phyloP scores from a whole-genome alignment of 2,113 vertebrate species.

The Eublepharis macularius region DNA sequence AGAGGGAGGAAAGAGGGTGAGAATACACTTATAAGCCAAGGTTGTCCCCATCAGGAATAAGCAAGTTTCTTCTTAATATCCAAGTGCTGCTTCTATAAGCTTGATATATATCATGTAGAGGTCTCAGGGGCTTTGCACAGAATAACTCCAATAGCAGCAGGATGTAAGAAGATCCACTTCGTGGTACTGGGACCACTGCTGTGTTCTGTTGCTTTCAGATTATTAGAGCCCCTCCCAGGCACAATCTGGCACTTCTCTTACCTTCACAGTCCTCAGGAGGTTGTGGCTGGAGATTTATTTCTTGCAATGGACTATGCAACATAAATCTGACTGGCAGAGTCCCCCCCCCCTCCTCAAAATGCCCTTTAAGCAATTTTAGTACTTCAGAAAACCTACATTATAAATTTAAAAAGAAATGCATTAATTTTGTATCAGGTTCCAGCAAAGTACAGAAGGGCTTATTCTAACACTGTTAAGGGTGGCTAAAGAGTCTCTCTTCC shows the following conservation, averaged over 20 bases:
- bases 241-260: neutral
- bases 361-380: constrained; percentile 17
- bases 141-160: neutral
- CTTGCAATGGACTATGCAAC: neutral
- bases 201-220: no score
- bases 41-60: no score
- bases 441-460: constrained; percentile 12
- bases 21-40: no score
- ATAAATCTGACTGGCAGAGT: constrained; percentile 14
- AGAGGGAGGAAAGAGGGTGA: no score
- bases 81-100: neutral
- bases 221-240: neutral
- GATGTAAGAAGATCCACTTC: neutral
- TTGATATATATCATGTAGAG: neutral
- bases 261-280: neutral
- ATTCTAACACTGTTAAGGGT: constrained; percentile 30
- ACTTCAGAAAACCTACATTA: constrained; percentile 40
- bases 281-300: constrained; percentile 21
- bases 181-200: neutral
- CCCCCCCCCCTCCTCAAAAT: neutral
- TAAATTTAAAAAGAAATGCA: constrained; percentile 29
- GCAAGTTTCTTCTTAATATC: no score
- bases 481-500: neutral
- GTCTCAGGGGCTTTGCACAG: neutral
- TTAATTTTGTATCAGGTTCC: constrained; percentile 37